Percentiles rank a stretch among this genome's conserved stretches.
phyloP scores from a whole-genome alignment of 2,797 vertebrate genomes.

The Stomatorhinus walkeri region DNA sequence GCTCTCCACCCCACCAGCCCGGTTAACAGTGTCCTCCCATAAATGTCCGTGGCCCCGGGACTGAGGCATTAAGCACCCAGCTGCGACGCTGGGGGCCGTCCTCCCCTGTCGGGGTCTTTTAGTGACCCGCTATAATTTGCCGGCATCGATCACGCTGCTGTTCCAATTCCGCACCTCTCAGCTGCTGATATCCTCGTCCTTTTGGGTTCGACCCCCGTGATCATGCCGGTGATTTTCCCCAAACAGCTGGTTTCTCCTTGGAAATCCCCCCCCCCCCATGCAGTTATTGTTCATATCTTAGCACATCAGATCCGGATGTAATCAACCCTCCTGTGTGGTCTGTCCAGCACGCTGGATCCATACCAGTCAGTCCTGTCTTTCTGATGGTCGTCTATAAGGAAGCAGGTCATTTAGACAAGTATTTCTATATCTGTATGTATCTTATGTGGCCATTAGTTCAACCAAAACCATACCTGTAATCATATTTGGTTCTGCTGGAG shows the following conservation, averaged over 20 bases:
- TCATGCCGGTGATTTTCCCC: background rate
- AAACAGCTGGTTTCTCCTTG: background rate
- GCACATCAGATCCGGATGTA: background rate
- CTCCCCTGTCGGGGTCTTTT: background rate
- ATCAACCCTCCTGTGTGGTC: background rate
- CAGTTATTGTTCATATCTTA: background rate
- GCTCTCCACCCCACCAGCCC: background rate
- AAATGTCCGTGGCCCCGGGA: too few relatives aligned
- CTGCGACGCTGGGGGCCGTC: background rate
- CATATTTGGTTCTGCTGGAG: background rate
- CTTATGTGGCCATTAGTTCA: background rate
- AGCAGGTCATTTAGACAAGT: background rate
- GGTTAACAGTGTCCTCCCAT: background rate
- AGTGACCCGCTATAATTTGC: background rate
- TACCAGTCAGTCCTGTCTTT: background rate
- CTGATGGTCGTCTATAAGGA: background rate
- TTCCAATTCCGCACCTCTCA: background rate
- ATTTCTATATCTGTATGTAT: background rate
- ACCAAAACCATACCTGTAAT: background rate
- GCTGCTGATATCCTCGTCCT: background rate
- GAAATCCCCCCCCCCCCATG: background rate
- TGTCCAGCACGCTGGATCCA: background rate
- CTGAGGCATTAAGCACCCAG: too few relatives aligned
- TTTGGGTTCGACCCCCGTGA: background rate
- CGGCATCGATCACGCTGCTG: background rate